Evolutionary conservation across 2,888 invertebrate species (phyloP).

Genomic region (Aleiodes testaceus): DNA sequence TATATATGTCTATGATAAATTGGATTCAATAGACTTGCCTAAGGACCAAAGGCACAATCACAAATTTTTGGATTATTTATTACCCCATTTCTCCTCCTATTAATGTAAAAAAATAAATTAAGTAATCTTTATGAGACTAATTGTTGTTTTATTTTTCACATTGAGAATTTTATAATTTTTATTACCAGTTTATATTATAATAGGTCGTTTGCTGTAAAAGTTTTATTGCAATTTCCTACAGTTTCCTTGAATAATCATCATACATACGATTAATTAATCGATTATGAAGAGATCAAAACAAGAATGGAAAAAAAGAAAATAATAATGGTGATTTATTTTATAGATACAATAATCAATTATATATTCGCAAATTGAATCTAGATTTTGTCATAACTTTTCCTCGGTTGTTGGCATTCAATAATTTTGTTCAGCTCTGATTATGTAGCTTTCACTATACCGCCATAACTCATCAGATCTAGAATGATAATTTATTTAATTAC

Average conservation of each 20-base stretch:
- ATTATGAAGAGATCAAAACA: slow-evolving; percentile 54
- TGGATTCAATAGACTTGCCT: slow-evolving; percentile 71
- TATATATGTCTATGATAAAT: slow-evolving; percentile 63
- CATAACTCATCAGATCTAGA: slow-evolving; percentile 64
- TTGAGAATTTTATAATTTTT: too few species aligned
- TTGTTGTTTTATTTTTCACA: too few species aligned
- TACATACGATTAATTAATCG: slow-evolving; percentile 39
- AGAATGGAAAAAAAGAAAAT: slow-evolving; percentile 52
- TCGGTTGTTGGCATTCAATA: slow-evolving; percentile 46
- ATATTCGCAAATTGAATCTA: slow-evolving; percentile 54
- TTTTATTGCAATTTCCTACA: slow-evolving; percentile 11
- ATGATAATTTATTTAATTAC: slow-evolving; percentile 25
- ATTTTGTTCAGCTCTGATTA: slow-evolving; percentile 31
- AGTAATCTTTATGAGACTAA: too few species aligned
- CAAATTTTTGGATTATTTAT: slow-evolving; percentile 50
- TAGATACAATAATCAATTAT: slow-evolving; percentile 62
- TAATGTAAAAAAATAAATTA: too few species aligned
- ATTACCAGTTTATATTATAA: too few species aligned
- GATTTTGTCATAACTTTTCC: slow-evolving; percentile 53
- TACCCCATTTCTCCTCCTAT: too few species aligned
- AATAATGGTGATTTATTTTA: slow-evolving; percentile 64
- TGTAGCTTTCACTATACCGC: slow-evolving; percentile 43
- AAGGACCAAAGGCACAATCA: slow-evolving; percentile 73
- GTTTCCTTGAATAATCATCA: slow-evolving; percentile 63
- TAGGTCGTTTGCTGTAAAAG: not conserved